Percentiles rank a stretch among this genome's conserved stretches.
These are phyloP conservation scores for Bombus confusus DNA, from an alignment of 1,140 invertebrate genomes.

Conservation along the genomic window DNA sequence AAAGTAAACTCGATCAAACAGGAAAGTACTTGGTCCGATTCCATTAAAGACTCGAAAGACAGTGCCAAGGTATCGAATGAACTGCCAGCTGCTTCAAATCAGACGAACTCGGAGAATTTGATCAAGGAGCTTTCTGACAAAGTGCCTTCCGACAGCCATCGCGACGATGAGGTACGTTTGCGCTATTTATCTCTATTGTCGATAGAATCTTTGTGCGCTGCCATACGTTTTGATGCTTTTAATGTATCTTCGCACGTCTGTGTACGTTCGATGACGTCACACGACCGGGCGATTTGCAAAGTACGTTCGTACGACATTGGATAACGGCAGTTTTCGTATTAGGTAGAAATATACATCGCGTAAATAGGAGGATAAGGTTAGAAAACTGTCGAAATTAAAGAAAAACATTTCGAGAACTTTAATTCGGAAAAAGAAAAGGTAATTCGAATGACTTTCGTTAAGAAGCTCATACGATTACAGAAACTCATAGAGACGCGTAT, in stretches of 20 bases:
- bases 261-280: not conserved
- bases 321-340: too few relatives aligned
- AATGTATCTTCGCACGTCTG: not conserved
- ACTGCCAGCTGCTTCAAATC: constrained; percentile 29
- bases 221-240: not conserved
- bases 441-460: too few relatives aligned
- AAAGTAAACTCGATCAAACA: not conserved
- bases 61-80: constrained; percentile 36
- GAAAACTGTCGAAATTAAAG: too few relatives aligned
- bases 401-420: too few relatives aligned
- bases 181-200: not conserved
- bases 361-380: too few relatives aligned
- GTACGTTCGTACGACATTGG: too few relatives aligned
- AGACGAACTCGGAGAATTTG: constrained; percentile 66
- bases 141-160: constrained; percentile 73
- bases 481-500: too few relatives aligned
- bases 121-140: constrained; percentile 69
- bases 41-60: constrained; percentile 18
- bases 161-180: constrained; percentile 51
- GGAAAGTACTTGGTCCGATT: constrained; percentile 8
- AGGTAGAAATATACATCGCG: too few relatives aligned
- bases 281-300: too few relatives aligned
- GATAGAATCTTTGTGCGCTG: not conserved
- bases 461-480: too few relatives aligned
- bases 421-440: too few relatives aligned